Conservation (phyloP, 2,888 invertebrate genomes). For the Aporophyla lueneburgensis region DNA sequence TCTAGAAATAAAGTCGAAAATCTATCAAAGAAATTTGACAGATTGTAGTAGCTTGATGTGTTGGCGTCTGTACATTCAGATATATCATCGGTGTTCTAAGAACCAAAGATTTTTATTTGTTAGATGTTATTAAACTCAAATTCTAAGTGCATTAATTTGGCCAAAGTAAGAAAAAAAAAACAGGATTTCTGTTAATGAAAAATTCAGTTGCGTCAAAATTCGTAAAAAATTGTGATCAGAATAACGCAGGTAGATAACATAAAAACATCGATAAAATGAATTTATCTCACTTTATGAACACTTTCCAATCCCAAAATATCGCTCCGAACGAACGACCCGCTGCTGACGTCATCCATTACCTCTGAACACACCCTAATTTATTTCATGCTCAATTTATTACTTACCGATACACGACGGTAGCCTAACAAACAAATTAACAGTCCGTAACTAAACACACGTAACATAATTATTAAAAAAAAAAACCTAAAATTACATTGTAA, state of each 20-base stretch:
- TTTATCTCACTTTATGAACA: conserved; percentile 44
- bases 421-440: conserved; percentile 80
- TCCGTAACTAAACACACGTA: conserved; percentile 81
- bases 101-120: background rate
- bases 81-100: background rate
- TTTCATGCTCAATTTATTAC: conserved; percentile 72
- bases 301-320: conserved; percentile 49
- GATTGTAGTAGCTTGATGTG: too few species aligned
- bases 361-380: conserved; percentile 67
- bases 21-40: too few species aligned
- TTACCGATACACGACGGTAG: conserved; percentile 68
- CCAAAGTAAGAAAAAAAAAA: background rate
- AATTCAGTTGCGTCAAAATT: background rate
- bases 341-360: conserved; percentile 56
- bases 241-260: background rate
- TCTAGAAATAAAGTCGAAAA: too few species aligned
- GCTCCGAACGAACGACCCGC: conserved; percentile 27
- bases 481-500: conserved; percentile 75
- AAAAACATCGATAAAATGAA: conserved; percentile 14
- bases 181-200: background rate
- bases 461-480: conserved; percentile 76
- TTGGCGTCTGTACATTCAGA: too few species aligned
- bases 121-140: background rate
- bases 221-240: background rate
- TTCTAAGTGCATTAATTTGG: background rate